Base-by-base conservation (phyloP, 2,797 vertebrate genomes). In the Oreortyx pictus region DNA sequence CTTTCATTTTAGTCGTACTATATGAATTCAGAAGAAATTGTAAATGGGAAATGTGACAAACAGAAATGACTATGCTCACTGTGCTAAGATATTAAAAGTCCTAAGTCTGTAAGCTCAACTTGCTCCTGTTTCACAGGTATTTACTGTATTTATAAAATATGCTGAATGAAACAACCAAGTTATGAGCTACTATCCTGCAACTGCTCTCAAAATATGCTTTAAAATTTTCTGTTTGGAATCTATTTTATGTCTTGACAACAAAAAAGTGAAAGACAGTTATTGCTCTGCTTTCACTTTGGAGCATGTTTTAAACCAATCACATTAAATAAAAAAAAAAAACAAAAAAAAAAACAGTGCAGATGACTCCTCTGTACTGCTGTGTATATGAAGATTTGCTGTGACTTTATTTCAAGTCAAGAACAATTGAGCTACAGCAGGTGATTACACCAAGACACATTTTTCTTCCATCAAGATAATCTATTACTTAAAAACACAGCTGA, bases 331-430 rank as follows among this genome's bases (percentile, higher is more conserved):
- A 52, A 85, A 90, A 88, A n/a, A 37, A 43, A 59, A 39, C 17
- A n/a, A n/a, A 37, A 37, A 44, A 88, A 52, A 7, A 43, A 57
- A 62, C 75, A 12, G 0, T 5, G 24, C 31, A 10, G 12, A 44
- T 0, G 0, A 66, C 3, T 70, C 41, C 66, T 78, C 33, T 43
- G 10, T 19, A 43, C 16, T n/a, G 7, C 70, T 75, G 33, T 4
- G 11, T 5, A 52, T 3, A 52, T 18, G 15, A 81, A 78, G 10
- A 76, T 43, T 44, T 60, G 46, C 29, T 84, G 29, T n/a, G 49
- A 77, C 80, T 72, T 71, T 60, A 74, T 35, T 74, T 46, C 23
- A 61, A 88, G 73, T 52, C 76, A 75, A 52, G 27, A 87, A 65
- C 67, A 89, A 65, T 65, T 54, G 14, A 82, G 33, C 13, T 68